Evolutionary conservation across 2,113 vertebrate species (phyloP).

Genomic region (Tupaia tana): DNA sequence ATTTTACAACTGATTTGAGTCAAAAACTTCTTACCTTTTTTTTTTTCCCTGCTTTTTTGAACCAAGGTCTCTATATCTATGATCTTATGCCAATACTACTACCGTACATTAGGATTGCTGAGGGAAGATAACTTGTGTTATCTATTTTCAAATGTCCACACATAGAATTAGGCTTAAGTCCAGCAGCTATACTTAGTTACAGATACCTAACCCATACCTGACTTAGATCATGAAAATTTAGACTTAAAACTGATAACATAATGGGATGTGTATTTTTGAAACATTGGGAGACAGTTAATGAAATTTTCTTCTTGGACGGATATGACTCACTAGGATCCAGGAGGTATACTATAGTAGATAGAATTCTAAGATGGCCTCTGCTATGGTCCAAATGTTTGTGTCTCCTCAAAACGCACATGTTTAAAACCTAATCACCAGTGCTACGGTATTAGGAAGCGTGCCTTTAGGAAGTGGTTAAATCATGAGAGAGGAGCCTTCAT

Average conservation of each 20-base stretch:
- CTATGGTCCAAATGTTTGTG: background rate
- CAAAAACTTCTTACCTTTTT: background rate
- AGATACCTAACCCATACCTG: background rate
- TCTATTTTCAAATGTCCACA: background rate
- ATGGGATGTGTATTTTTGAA: background rate
- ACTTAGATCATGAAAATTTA: background rate
- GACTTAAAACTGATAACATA: background rate
- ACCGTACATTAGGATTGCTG: background rate
- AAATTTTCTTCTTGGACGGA: background rate
- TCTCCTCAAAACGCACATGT: background rate
- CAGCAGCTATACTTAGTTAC: background rate
- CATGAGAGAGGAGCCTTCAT: background rate
- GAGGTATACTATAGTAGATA: background rate
- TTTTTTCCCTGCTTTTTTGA: background rate
- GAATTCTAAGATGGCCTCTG: background rate
- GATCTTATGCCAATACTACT: accelerated
- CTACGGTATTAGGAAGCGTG: background rate
- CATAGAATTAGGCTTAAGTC: background rate
- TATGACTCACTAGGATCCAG: background rate
- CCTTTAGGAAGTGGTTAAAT: background rate
- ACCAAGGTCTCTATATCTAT: background rate
- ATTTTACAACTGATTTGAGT: background rate
- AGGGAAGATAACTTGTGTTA: background rate
- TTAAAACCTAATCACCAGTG: background rate
- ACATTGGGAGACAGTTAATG: background rate